phyloP scores from a whole-genome alignment of 2,113 vertebrate genomes.

The Oryzias woworae region DNA sequence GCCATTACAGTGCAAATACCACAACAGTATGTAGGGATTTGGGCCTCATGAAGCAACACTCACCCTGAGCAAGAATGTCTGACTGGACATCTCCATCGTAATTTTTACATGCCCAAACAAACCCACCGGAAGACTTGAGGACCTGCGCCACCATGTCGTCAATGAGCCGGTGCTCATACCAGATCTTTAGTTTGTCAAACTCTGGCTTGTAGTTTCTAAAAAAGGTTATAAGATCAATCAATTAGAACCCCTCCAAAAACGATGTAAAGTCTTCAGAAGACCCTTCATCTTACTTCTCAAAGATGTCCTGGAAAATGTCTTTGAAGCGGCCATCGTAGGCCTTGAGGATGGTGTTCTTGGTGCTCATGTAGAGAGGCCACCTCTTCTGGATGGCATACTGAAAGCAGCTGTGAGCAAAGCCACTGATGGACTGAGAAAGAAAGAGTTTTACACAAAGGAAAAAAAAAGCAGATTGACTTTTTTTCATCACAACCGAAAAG shows the following conservation, averaged over 20 bases:
- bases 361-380: slow-evolving; percentile 93
- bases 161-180: slow-evolving; percentile 97
- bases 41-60: background rate
- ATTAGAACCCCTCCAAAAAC: background rate
- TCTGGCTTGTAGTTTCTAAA: slow-evolving; percentile 88
- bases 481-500: background rate
- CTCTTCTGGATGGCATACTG: slow-evolving; percentile 93
- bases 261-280: background rate
- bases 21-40: too few relatives aligned
- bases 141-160: slow-evolving; percentile 99
- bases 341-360: slow-evolving; percentile 94
- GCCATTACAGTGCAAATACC: background rate
- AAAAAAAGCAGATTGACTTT: background rate
- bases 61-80: slow-evolving; percentile 94
- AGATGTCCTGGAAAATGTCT: slow-evolving; percentile 95
- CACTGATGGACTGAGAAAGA: slow-evolving; percentile 86
- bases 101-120: slow-evolving; percentile 98
- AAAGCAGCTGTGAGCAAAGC: slow-evolving; percentile 97
- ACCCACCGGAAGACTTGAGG: slow-evolving; percentile 90
- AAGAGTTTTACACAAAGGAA: background rate
- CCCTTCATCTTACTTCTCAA: slow-evolving; percentile 75
- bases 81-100: slow-evolving; percentile 96
- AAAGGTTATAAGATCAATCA: background rate
- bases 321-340: slow-evolving; percentile 94
- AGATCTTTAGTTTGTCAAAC: slow-evolving; percentile 94